Conservation (phyloP, 1,140 invertebrate genomes). For the Procambarus virginalis region DNA sequence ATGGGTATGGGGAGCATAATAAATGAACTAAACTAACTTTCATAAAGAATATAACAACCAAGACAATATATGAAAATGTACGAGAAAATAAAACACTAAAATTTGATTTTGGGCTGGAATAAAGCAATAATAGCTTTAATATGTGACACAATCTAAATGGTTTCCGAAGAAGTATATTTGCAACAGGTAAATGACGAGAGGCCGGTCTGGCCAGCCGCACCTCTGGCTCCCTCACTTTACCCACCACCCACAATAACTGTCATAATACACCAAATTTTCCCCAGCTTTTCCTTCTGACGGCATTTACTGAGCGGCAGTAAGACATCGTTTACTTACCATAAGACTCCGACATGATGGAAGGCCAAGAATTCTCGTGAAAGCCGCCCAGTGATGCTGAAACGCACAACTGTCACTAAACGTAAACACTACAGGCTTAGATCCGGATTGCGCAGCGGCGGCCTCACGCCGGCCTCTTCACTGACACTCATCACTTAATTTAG, state of each 20-base stretch:
- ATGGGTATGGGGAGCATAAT: too few relatives aligned
- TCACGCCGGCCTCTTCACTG: too few relatives aligned
- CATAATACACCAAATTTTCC: background rate
- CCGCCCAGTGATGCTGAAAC: background rate
- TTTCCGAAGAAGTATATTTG: too few relatives aligned
- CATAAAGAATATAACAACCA: too few relatives aligned
- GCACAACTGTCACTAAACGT: conserved; percentile 8
- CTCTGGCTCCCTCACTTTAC: background rate
- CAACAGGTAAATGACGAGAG: background rate
- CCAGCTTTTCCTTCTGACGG: background rate
- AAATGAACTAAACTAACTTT: too few relatives aligned
- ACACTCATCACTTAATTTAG: too few relatives aligned
- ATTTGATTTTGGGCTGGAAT: too few relatives aligned
- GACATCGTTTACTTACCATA: background rate
- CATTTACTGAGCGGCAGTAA: background rate
- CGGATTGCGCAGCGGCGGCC: background rate
- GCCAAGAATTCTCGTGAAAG: background rate
- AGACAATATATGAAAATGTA: too few relatives aligned
- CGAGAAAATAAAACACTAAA: too few relatives aligned
- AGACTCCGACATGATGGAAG: background rate
- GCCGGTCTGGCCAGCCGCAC: background rate
- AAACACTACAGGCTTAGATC: background rate
- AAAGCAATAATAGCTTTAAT: too few relatives aligned
- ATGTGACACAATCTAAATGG: too few relatives aligned
- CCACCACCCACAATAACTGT: background rate